Evolutionary conservation across 2,888 invertebrate genomes (phyloP).

Genomic region (Drosophila prostipennis): DNA sequence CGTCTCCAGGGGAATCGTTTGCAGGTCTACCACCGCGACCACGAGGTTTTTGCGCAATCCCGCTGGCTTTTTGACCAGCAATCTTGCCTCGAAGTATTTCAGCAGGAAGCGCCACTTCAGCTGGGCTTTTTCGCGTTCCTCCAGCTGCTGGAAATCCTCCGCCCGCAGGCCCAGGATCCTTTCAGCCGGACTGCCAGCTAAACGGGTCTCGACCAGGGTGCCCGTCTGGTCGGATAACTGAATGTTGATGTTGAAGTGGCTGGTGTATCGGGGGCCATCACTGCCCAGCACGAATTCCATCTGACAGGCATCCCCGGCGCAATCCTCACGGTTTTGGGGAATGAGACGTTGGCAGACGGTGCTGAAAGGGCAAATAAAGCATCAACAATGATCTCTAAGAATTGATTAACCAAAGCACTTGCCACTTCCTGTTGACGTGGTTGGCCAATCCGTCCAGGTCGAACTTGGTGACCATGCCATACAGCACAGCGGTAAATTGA

Average conservation of each 20-base stretch:
- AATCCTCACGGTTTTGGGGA: constrained; percentile 52
- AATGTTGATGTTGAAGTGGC: constrained; percentile 87
- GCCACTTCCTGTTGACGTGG: constrained; percentile 84
- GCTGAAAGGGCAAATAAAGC: constrained; percentile 48
- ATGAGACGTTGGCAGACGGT: constrained; percentile 69
- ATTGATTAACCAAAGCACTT: constrained; percentile 20
- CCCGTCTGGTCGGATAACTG: constrained; percentile 89
- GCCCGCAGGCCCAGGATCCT: constrained; percentile 86
- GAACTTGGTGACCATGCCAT: constrained; percentile 88
- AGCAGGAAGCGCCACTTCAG: constrained; percentile 88
- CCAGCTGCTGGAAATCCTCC: constrained; percentile 85
- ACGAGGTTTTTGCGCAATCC: constrained; percentile 65
- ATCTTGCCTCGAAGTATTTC: constrained; percentile 87
- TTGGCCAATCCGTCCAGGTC: constrained; percentile 87
- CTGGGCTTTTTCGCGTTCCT: constrained; percentile 85
- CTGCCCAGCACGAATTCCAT: constrained; percentile 70
- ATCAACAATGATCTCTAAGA: too few species aligned
- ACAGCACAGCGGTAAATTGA: constrained; percentile 89
- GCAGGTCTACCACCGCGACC: constrained; percentile 76
- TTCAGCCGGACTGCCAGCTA: constrained; percentile 87
- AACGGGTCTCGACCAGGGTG: constrained; percentile 86
- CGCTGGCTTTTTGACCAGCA: constrained; percentile 75
- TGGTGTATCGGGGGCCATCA: constrained; percentile 62
- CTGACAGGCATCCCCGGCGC: constrained; percentile 76
- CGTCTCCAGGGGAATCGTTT: constrained; percentile 58